Evolutionary conservation across 1,140 invertebrate species (phyloP).

Genomic region (Megathymus violae): DNA sequence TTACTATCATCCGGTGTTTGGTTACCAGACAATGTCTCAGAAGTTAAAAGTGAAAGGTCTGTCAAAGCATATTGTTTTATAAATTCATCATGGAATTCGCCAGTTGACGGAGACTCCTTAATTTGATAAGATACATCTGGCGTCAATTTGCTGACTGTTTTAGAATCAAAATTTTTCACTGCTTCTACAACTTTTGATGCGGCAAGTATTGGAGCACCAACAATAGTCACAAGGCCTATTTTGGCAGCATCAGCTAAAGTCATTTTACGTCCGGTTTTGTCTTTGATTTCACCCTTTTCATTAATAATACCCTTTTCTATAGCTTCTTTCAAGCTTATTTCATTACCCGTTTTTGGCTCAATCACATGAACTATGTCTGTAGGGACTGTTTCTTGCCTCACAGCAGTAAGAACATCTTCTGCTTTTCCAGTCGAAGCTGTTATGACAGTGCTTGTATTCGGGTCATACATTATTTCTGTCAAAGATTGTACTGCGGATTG

Average conservation of each 20-base stretch:
- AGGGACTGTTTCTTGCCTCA: conserved; percentile 87
- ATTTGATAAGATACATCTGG: background rate
- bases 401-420: conserved; percentile 86
- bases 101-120: background rate
- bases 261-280: conserved; percentile 86
- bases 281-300: conserved; percentile 87
- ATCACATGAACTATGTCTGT: conserved; percentile 88
- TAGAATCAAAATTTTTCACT: conserved; percentile 86
- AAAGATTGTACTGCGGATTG: conserved; percentile 81
- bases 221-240: conserved; percentile 88
- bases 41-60: no score
- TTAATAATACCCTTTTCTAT: conserved; percentile 90
- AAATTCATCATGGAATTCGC: conserved; percentile 1
- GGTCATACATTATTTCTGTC: conserved; percentile 88
- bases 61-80: background rate
- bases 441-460: conserved; percentile 87
- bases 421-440: conserved; percentile 86
- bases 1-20: conserved; percentile 28
- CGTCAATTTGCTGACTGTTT: conserved; percentile 79
- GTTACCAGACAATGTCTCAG: no score
- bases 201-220: conserved; percentile 88
- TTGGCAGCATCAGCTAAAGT: conserved; percentile 90
- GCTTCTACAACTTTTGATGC: conserved; percentile 84
- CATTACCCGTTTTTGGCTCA: conserved; percentile 89
- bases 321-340: conserved; percentile 90